These are phyloP conservation scores for Aricia artaxerxes DNA, from an alignment of 2,888 invertebrate genomes.

Conservation along the genomic window DNA sequence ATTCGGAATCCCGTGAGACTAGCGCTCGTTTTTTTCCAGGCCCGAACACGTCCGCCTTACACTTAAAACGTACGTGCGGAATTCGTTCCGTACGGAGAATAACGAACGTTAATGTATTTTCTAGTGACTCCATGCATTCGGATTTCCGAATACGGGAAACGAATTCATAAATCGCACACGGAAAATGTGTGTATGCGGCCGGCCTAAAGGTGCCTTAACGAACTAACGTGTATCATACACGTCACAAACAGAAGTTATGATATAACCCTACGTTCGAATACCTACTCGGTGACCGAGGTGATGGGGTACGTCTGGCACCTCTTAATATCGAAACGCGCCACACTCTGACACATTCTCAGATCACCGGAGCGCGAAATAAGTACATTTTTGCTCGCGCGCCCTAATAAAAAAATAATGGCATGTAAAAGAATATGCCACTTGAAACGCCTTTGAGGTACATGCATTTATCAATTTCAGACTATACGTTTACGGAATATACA, in stretches of 20 bases:
- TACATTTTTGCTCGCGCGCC: constrained; percentile 77
- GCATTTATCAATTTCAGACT: constrained; percentile 14
- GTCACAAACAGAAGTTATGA: constrained; percentile 6
- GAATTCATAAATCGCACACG: no score
- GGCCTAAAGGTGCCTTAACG: not conserved
- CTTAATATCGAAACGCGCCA: constrained; percentile 64
- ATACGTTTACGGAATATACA: not conserved
- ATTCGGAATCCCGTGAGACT: no score
- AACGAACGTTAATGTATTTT: no score
- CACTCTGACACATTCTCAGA: constrained; percentile 79
- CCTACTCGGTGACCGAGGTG: constrained; percentile 44
- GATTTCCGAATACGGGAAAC: no score
- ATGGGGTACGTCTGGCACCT: constrained; percentile 59
- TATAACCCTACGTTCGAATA: constrained; percentile 16
- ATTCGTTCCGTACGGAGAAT: no score
- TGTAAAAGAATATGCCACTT: constrained; percentile 60
- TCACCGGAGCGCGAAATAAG: constrained; percentile 80
- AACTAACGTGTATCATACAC: not conserved
- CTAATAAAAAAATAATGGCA: constrained; percentile 77
- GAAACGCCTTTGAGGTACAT: constrained; percentile 19
- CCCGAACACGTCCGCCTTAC: no score
- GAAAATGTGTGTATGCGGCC: no score
- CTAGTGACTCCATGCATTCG: no score
- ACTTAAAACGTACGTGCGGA: no score
- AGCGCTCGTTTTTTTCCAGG: no score